Base-by-base conservation (phyloP, 2,888 invertebrate genomes). In the Rutpela maculata region DNA sequence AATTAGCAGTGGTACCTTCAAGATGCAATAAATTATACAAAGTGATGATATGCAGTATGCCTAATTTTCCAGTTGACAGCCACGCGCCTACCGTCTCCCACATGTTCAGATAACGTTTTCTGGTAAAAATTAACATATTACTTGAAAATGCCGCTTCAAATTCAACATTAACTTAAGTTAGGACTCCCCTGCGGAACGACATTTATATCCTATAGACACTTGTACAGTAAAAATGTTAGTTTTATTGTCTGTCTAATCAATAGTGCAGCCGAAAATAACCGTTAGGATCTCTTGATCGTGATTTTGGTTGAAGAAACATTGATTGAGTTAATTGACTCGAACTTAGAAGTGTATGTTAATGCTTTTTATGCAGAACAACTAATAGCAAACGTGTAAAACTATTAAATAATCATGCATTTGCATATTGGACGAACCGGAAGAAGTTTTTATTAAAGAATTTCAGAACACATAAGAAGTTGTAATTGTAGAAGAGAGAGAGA, bases 61-160 rank as follows among this genome's bases (percentile, higher is more conserved):
- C 26, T 26, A 55, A 19, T 67, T 50, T 67, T 67, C 55, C 55
- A 26, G 31, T 22, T 19, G 18, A 19, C 38, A 3, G 55, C 22
- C 66, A 67, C 67, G 67, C 35, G 62, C 57, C 60, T 74, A 77
- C 74, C 80, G 80, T 78, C 66, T 77, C 70, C 80, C 80, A 80
- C 79, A 80, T 80, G 80, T 76, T 75, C 66, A 55, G 17, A 18
- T 19, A 67, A 57, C 57, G 67, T 19, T 9, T 22, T 50, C 55
- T 10, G 4, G 17, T 43, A 22, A 60, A 74, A 74, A 74, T 74
- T 74, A 68, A 74, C 74, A 74, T 74, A 74, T n/a, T 15, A 67
- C 74, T 68, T 74, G 60, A 6, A 59, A 18, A 55, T 22, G 55
- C 55, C 15, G 55, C 55, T 66, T 22, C 1, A 67, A 67, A 55